Conservation (phyloP, 2,797 vertebrate species). For the Anisognathus igniventris region DNA sequence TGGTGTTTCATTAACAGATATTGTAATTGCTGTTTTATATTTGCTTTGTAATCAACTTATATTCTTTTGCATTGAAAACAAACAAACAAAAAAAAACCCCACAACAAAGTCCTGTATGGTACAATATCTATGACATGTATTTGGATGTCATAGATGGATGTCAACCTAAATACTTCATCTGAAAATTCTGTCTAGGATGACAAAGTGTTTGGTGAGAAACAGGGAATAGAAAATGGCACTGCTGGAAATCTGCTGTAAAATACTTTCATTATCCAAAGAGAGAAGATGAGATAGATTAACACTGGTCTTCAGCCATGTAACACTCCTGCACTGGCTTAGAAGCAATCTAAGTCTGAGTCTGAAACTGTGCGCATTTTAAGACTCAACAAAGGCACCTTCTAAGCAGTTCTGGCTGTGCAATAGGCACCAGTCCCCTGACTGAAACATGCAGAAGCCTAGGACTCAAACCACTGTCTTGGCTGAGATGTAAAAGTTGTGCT, state of each 20-base stretch:
- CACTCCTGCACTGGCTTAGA: not conserved
- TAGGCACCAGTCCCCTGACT: not conserved
- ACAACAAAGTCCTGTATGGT: not conserved
- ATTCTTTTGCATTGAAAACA: not conserved
- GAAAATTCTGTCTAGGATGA: not conserved
- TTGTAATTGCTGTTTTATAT: not conserved
- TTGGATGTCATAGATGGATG: not conserved
- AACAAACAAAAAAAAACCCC: fast-evolving
- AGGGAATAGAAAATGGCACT: not conserved
- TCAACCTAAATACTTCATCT: not conserved
- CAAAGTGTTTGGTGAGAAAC: not conserved
- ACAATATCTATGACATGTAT: fast-evolving
- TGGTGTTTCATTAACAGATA: not conserved
- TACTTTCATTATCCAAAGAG: not conserved
- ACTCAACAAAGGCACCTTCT: not conserved
- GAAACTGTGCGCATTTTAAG: not conserved
- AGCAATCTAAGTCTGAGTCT: fast-evolving
- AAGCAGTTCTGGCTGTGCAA: not conserved
- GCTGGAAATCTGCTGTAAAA: not conserved
- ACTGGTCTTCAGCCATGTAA: not conserved
- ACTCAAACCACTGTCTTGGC: not conserved
- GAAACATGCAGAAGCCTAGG: not conserved
- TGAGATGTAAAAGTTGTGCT: not conserved
- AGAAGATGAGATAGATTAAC: not conserved
- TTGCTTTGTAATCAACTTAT: not conserved